Conservation (phyloP, 2,797 vertebrate genomes). For the Bucorvus abyssinicus region DNA sequence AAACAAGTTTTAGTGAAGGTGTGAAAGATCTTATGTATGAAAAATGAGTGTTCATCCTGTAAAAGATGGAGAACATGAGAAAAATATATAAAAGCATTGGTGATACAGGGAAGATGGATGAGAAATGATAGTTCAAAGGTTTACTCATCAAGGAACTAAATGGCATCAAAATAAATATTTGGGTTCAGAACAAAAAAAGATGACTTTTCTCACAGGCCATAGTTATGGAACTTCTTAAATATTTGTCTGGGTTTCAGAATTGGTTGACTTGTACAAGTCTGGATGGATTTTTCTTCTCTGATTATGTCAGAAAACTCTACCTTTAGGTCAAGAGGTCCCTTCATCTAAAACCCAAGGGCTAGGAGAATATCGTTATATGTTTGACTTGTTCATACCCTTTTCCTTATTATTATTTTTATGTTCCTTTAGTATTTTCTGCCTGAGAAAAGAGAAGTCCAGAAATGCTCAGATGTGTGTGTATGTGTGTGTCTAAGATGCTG, state of each 20-base stretch:
- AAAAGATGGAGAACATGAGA: not conserved
- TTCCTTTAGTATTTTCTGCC: not conserved
- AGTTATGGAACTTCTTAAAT: not conserved
- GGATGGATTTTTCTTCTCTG: not conserved
- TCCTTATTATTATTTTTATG: not conserved
- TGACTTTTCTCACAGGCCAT: not conserved
- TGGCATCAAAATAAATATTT: not conserved
- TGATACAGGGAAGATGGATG: not conserved
- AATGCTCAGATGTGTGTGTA: fast-evolving
- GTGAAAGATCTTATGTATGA: not conserved
- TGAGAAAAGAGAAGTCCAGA: not conserved
- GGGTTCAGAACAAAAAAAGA: not conserved
- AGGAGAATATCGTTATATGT: not conserved
- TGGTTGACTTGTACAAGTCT: not conserved
- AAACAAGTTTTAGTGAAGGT: not conserved
- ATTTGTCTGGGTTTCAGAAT: not conserved
- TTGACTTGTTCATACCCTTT: not conserved
- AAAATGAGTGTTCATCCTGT: not conserved
- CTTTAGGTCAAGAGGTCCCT: not conserved
- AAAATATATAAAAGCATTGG: not conserved
- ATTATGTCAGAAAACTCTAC: not conserved
- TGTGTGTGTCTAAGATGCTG: not conserved
- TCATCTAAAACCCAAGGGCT: not conserved
- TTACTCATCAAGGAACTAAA: not conserved
- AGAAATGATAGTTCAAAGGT: not conserved